Conservation (phyloP, 2,113 vertebrate genomes). For the Calyptomena viridis region DNA sequence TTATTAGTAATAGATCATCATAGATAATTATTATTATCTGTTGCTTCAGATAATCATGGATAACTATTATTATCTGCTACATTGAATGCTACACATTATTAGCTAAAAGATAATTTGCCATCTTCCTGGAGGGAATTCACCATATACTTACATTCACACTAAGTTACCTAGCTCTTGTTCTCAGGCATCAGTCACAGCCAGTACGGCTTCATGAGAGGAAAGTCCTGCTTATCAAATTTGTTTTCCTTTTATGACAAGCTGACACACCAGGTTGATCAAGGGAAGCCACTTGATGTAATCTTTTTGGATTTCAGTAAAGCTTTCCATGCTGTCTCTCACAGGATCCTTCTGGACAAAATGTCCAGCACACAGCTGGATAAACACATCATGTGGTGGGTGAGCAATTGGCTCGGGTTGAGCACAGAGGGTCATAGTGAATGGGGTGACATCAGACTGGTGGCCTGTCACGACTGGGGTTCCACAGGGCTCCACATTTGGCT, state of each 20-base stretch:
- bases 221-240: background rate
- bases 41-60: background rate
- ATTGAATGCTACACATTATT: background rate
- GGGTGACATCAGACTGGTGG: background rate
- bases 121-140: background rate
- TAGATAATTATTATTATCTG: background rate
- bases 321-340: background rate
- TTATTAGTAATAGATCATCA: background rate
- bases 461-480: background rate
- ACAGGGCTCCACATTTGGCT: background rate
- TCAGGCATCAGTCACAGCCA: background rate
- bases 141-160: background rate
- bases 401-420: background rate
- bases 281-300: background rate
- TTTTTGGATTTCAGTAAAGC: background rate
- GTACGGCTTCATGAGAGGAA: background rate
- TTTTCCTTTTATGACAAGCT: background rate
- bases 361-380: background rate
- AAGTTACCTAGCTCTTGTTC: background rate
- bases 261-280: background rate
- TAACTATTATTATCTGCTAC: background rate
- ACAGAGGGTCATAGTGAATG: background rate
- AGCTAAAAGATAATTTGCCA: background rate
- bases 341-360: background rate
- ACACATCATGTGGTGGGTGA: background rate